Conservation (phyloP, 1,140 invertebrate genomes). For the Trichoplusia ni region DNA sequence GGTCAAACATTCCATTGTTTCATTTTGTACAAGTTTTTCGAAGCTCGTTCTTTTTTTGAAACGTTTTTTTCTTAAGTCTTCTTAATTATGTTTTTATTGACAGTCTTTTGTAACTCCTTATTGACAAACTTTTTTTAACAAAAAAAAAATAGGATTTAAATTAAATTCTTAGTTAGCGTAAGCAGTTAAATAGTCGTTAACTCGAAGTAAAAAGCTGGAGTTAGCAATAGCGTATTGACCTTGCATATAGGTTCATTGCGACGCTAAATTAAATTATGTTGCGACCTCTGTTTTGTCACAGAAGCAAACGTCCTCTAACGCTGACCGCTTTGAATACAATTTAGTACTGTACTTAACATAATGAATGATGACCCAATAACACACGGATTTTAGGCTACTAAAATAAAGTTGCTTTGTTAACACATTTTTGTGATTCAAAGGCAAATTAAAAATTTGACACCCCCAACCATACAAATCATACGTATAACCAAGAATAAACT, state of each 20-base stretch:
- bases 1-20: neutral
- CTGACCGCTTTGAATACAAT: slow-evolving; percentile 14
- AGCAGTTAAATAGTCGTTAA: neutral
- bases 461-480: neutral
- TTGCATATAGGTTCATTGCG: slow-evolving; percentile 11
- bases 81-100: too few relatives aligned
- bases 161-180: neutral
- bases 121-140: too few relatives aligned
- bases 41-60: too few relatives aligned
- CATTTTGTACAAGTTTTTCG: too few relatives aligned
- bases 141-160: too few relatives aligned
- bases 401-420: too few relatives aligned
- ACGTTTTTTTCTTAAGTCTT: too few relatives aligned
- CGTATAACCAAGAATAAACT: neutral
- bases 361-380: neutral
- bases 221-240: neutral
- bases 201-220: neutral
- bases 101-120: too few relatives aligned
- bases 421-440: too few relatives aligned
- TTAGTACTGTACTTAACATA: neutral
- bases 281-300: slow-evolving; percentile 12
- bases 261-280: slow-evolving; percentile 7
- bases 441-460: too few relatives aligned
- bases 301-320: neutral
- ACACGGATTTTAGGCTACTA: too few relatives aligned